Conservation (phyloP, 2,113 vertebrate species). For the Crotalus viridis region DNA sequence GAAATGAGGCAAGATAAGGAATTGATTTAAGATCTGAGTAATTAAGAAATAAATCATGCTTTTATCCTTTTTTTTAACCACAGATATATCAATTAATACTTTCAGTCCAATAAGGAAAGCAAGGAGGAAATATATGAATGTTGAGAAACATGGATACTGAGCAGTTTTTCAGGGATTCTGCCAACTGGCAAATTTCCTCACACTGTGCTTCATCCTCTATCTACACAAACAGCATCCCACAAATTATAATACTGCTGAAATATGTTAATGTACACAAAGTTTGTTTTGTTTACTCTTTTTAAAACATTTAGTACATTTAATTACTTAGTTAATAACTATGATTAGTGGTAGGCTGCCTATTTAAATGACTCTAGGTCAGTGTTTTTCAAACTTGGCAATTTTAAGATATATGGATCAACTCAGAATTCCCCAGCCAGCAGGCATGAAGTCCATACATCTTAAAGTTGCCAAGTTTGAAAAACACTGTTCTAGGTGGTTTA, state of each 20-base stretch:
- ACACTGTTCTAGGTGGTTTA: background rate
- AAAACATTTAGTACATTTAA: background rate
- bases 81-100: background rate
- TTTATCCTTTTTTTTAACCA: background rate
- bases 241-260: background rate
- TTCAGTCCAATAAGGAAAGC: background rate
- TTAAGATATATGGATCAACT: background rate
- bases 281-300: background rate
- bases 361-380: background rate
- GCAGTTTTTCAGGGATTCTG: background rate
- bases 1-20: background rate
- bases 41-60: background rate
- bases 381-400: background rate
- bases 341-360: background rate
- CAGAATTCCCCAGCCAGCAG: background rate
- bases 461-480: background rate
- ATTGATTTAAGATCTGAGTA: background rate
- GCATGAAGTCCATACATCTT: background rate
- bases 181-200: background rate
- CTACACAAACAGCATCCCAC: background rate
- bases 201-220: background rate
- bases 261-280: background rate
- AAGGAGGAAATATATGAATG: background rate
- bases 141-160: background rate
- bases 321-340: background rate